phyloP scores from a whole-genome alignment of 1,140 invertebrate genomes.

The Penaeus japonicus region DNA sequence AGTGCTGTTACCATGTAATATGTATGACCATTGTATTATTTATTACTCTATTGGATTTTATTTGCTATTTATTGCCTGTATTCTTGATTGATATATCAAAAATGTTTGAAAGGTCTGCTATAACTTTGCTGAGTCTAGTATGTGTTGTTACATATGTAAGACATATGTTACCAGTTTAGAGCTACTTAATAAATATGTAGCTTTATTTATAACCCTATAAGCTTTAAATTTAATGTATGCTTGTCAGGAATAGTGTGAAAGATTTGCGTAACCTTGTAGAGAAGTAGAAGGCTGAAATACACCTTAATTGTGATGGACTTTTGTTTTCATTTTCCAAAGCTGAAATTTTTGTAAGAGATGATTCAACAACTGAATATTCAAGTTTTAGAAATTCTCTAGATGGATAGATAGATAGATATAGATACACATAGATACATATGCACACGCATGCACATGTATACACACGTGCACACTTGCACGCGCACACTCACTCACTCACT shows the following conservation, averaged over 20 bases:
- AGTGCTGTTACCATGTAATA: slow-evolving; percentile 9
- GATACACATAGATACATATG: too few relatives aligned
- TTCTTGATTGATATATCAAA: not conserved
- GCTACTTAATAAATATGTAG: slow-evolving; percentile 48
- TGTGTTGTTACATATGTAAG: slow-evolving; percentile 33
- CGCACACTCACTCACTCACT: too few relatives aligned
- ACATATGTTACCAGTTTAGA: slow-evolving; percentile 46
- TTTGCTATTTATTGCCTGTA: slow-evolving; percentile 23
- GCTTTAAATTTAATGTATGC: slow-evolving; percentile 53
- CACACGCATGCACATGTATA: too few relatives aligned
- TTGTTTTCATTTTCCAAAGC: too few relatives aligned
- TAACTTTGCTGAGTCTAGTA: slow-evolving; percentile 33
- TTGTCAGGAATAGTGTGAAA: slow-evolving; percentile 50
- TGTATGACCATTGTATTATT: not conserved
- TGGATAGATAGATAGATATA: too few relatives aligned
- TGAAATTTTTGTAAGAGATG: too few relatives aligned
- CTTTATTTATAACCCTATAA: slow-evolving; percentile 48
- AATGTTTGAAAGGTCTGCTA: slow-evolving; percentile 27
- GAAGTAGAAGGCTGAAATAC: too few relatives aligned
- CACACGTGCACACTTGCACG: too few relatives aligned
- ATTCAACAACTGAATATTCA: too few relatives aligned
- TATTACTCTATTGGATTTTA: too few relatives aligned
- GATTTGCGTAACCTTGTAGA: slow-evolving; percentile 45
- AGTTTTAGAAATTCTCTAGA: slow-evolving; percentile 22
- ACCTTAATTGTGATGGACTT: too few relatives aligned